Base-by-base conservation (phyloP, 2,888 invertebrate species). In the Stenchaetothrips biformis region DNA sequence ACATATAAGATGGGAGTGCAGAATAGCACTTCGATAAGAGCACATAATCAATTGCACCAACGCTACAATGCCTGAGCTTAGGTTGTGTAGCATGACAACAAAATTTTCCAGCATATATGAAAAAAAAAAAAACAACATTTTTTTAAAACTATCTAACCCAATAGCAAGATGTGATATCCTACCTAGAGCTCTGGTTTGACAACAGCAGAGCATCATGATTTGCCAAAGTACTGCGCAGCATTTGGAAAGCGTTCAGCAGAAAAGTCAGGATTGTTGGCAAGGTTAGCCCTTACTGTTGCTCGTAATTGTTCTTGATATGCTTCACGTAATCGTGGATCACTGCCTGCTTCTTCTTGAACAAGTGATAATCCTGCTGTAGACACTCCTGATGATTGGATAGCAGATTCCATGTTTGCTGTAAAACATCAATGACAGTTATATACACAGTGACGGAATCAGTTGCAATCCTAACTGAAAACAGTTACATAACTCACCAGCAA, bases 221-320 rank as follows among this genome's bases (percentile, higher is more conserved):
- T 78, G 21, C 81, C 82, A 82, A 88, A 88, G 81, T 86, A 88
- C 82, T 86, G 88, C 59, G 86, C 87, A 53, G 88, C 87, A 82
- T 88, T 88, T 4, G 88, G 88, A 82, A 88, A 88, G 81, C 87
- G 86, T 49, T 85, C 84, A 0, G 88, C 83, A 48, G 86, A 86
- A 81, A 87, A 88, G 82, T 88, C 88, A 18, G 87, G 85, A 84
- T 90, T 90, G 78, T 87, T 86, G 62, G 87, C 85, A 25, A 91
- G 85, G 80, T 87, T 87, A 13, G 88, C 85, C 79, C 87, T 87
- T 16, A 91, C 87, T 21, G 87, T 86, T 16, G 86, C 85, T 48
- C 88, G 86, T 47, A 90, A 85, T 82, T 90, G 87, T 82, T 88
- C 88, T 81, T 89, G 87, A 83, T 89, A 90, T 2, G 90, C 89